Base-by-base conservation (phyloP, 2,888 invertebrate genomes). In the Trissoscelio sp. region DNA sequence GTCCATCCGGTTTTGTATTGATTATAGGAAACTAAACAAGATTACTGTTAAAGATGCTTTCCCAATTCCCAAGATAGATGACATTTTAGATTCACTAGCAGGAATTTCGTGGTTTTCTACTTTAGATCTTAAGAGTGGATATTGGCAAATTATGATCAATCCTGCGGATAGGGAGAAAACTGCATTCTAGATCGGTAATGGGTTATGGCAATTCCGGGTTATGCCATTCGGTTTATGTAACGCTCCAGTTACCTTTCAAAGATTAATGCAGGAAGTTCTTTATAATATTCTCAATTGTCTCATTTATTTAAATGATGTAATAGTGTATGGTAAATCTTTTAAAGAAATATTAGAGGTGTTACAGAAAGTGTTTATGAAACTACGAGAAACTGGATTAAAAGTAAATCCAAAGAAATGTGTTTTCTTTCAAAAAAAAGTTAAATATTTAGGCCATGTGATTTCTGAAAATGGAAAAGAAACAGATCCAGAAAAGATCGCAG, bases 1-100 rank as follows among this genome's bases (percentile, higher is more conserved):
- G 1, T 42, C 22, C 3, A 4, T 62, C 0, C 44, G 64, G 0
- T 48, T 64, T 28, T 64, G 46, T 7, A 12, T 46, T 11, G 64
- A 64, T 34, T 62, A 62, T 46, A 9, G 62, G 20, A 62, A 46
- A n/a, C 3, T 62, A n/a, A 62, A 62, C 4, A 31, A 46, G 3
- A 46, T 34, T 0, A 46, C 62, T 5, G 28, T 62, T 16, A 62
- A 46, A 14, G 46, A 46, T 46, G 14, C 20, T 0, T 62, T n/a
- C 20, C 62, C 46, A 3, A 82, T 82, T 14, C 58, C 83, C 0
- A 39, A 44, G 14, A 72, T 72, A 7, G 53, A 79, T 7, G 53
- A 70, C 0, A 51, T 66, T 14, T n/a, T 82, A 7, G 66, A 82
- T 53, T 37, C 31, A 9, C 5, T 79, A 93, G 94, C 60, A 31